phyloP scores from a whole-genome alignment of 1,140 invertebrate genomes.

The Drosophila grimshawi region DNA sequence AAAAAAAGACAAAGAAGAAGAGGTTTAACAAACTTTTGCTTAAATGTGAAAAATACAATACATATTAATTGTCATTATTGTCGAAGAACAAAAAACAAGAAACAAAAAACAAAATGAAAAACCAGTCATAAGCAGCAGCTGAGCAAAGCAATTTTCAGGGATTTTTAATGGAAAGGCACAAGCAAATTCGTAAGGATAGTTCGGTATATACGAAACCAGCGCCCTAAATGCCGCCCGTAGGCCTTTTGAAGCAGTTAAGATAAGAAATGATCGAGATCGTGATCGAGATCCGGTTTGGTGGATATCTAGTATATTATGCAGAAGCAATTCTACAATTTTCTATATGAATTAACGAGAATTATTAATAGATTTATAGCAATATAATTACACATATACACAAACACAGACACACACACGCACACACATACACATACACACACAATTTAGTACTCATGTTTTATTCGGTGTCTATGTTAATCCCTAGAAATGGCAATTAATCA shows the following conservation, averaged over 20 bases:
- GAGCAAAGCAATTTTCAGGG: conserved; percentile 70
- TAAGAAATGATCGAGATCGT: conserved; percentile 11
- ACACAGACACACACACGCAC: conserved; percentile 24
- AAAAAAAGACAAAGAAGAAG: neutral
- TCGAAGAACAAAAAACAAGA: conserved; percentile 13
- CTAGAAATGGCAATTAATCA: conserved; percentile 76
- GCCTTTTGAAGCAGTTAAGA: conserved; percentile 58
- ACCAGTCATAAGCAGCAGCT: conserved; percentile 22
- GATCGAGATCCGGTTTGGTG: conserved; percentile 5
- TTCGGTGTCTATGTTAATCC: conserved; percentile 80
- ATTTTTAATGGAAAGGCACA: conserved; percentile 62
- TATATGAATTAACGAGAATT: conserved; percentile 21
- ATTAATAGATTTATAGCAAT: conserved; percentile 24
- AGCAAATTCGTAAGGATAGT: conserved; percentile 43
- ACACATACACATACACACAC: conserved; percentile 25
- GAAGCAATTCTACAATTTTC: conserved; percentile 59
- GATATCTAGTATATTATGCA: conserved; percentile 17
- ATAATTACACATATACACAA: conserved; percentile 24
- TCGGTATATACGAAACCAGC: conserved; percentile 33
- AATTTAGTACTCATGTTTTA: conserved; percentile 69
- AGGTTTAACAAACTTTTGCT: conserved; percentile 37
- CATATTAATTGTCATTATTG: conserved; percentile 47
- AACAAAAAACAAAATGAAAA: conserved; percentile 15
- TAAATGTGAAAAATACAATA: conserved; percentile 59
- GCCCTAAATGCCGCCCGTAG: conserved; percentile 69